Evolutionary conservation across 1,140 invertebrate species (phyloP), one percentile per base, ranked within the genome.

Genomic region (Habropoda laboriosa): DNA sequence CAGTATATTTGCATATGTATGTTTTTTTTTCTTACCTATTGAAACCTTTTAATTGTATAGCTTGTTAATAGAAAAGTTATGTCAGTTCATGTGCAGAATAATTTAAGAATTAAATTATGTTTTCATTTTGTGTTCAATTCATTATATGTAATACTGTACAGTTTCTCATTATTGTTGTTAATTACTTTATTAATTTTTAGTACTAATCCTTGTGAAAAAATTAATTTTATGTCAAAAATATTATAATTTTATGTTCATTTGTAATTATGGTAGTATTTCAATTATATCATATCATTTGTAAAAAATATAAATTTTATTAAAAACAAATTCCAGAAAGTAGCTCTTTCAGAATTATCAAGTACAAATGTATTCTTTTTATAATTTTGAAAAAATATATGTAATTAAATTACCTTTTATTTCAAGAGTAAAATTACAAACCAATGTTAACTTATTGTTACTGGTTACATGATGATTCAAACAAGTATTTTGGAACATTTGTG

Each of bases 401-500:
- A 49, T 27, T 8, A 47, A 47, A 40, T 2, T 40, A 18, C 18
- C 24, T 45, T 42, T 47, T 27, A 47, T 12, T 64, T 57, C 27
- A 24, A 42, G 21, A 53, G 47, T n/a, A 47, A n/a, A 63, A 40
- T 53, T 24, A 42, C 6, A 55, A n/a, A 60, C 24, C 1, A 24
- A 32, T 8, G 16, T 64, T 45, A 61, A 63, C 32, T 85, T 32
- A 45, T 51, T 40, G n/a, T 71, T 66, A 74, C 51, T 38, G 12
- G 13, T 38, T 47, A 16, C 21, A 61, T 55, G 64, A 45, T 73
- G 40, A 24, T 58, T 73, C 53, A 38, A 57, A 67, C 12, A 27
- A 77, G 47, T 58, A 49, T 74, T 61, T 70, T 40, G 18, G 32
- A 85, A 86, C 85, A 89, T 83, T 87, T 89, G 84, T 89, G 67